phyloP scores from a whole-genome alignment of 2,113 vertebrate species.

The Nestor notabilis region DNA sequence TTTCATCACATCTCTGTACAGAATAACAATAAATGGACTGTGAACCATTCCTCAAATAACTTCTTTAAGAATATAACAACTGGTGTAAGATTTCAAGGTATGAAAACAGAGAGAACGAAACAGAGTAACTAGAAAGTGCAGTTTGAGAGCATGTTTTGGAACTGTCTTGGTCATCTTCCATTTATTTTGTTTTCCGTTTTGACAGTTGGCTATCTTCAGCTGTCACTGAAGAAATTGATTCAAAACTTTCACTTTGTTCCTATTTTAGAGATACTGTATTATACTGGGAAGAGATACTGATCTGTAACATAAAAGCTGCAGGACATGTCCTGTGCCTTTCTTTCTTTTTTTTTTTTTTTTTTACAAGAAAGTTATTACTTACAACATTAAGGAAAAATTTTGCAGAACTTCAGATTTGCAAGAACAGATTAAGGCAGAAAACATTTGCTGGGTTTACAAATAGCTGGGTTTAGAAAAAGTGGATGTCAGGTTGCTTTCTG shows the following conservation, averaged over 20 bases:
- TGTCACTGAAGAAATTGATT: background rate
- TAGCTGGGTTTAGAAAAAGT: background rate
- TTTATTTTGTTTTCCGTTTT: constrained; percentile 24
- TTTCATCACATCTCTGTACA: constrained; percentile 70
- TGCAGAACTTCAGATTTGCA: background rate
- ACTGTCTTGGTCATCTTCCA: background rate
- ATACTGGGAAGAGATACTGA: background rate
- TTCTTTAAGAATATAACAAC: constrained; percentile 65
- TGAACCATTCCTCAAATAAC: constrained; percentile 58
- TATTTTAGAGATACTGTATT: background rate
- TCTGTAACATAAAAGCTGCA: background rate
- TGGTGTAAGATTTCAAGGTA: constrained; percentile 10
- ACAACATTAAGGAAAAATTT: background rate
- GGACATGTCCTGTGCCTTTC: background rate
- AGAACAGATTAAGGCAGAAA: background rate
- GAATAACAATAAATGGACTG: constrained; percentile 72
- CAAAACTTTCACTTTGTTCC: background rate
- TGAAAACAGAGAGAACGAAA: background rate
- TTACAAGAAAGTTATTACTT: background rate
- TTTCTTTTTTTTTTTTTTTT: background rate
- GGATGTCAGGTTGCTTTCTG: background rate
- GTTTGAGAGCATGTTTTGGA: background rate
- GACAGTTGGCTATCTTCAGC: background rate
- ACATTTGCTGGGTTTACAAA: background rate
- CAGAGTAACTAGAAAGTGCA: background rate